Evolutionary conservation across 92 coral and sea anemone species (phyloP).

Genomic region (Zoanthus gigantus): DNA sequence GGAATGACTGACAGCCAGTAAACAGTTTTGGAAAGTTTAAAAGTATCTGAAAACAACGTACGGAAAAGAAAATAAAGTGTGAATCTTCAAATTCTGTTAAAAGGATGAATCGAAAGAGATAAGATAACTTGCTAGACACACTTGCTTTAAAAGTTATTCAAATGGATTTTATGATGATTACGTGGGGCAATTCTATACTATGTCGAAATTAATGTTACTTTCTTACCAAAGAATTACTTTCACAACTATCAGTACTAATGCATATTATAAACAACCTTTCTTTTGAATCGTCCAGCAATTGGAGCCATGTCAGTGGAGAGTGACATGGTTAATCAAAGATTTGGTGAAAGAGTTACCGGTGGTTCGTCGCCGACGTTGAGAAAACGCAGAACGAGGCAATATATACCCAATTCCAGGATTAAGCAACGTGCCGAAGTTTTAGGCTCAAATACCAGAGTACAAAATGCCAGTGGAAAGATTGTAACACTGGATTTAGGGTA

Average conservation of each 20-base stretch:
- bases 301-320: constrained; percentile 58
- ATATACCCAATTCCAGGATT: constrained; percentile 73
- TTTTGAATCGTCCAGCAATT: neutral
- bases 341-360: constrained; percentile 74
- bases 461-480: constrained; percentile 31
- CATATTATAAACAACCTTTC: neutral
- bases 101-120: no score
- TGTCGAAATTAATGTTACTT: neutral
- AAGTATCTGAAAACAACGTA: neutral
- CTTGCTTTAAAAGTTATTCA: neutral
- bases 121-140: neutral
- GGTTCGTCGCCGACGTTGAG: constrained; percentile 82
- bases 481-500: constrained; percentile 39
- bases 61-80: neutral
- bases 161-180: neutral
- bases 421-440: constrained; percentile 43
- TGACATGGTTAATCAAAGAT: constrained; percentile 56
- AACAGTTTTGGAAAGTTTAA: constrained; percentile 16
- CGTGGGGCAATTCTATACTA: neutral
- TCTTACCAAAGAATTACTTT: neutral
- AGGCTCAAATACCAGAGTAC: neutral
- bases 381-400: constrained; percentile 82
- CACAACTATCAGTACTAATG: neutral
- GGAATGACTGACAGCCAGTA: constrained; percentile 7
- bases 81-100: no score